Base-by-base conservation (phyloP, 2,113 vertebrate species). In the Microtus pennsylvanicus region DNA sequence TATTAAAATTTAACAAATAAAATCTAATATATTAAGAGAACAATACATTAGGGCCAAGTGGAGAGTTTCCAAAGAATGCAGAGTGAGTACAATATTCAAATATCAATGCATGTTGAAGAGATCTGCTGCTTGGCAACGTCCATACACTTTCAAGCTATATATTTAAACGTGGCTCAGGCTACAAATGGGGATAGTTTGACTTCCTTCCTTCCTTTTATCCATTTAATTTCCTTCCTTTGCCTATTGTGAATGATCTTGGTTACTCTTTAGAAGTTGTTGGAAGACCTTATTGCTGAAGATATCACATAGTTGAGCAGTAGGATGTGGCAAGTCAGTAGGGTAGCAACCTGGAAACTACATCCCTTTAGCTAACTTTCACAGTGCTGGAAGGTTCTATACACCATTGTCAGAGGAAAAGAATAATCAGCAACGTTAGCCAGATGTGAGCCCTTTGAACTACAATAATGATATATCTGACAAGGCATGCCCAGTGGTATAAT, bases 1-100 rank as follows among this genome's bases (percentile, higher is more conserved):
- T 55, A 86, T 80, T 90, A 90, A 93, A 90, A 72, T 76, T 81
- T 92, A 92, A 80, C 33, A 95, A 88, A 82, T 78, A 45, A 93
- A 88, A 89, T 85, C 42, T 50, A 93, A 69, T 35, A 81, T 22
- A 81, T 93, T 33, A 91, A 89, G 72, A 86, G 24, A n/a, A 33
- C 58, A 95, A 87, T 35, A 38, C 1, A 47, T 65, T 5, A 83
- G 33, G 24, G 26, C 30, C 70, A 92, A 93, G n/a, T 67, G 35
- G 72, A 58, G 63, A 61, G 88, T 95, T 92, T 91, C 85, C 69
- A 92, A 92, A 16, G 85, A 96, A 83, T 24, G 21, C 7, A 75
- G 33, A 42, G 1, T 78, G 10, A 55, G 3, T 87, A 76, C 91
- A 76, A 86, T 65, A 63, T 85, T 96, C 33, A 95, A 87, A 95